Evolutionary conservation across 2,797 vertebrate species (phyloP), one percentile per base, ranked within the genome.

Genomic region (Periparus ater): DNA sequence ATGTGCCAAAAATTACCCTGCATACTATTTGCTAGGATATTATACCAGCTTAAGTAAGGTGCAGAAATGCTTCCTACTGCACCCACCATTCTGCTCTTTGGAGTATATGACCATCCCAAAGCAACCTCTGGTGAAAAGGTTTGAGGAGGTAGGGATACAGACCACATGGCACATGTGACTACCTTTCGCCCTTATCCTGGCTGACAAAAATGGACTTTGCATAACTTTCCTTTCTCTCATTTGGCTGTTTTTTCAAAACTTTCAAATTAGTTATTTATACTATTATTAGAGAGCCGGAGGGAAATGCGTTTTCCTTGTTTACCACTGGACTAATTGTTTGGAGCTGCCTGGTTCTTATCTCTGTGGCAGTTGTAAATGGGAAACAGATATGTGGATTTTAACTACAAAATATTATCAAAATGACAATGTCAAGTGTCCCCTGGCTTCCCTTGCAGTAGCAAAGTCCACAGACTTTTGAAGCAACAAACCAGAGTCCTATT

Each of bases 201-300:
- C 50, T 74, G 61, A 80, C 53, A 83, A 80, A 89, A 89, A 80
- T 23, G 36, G 58, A 50, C 47, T 63, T 83, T 55, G 34, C 16
- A 50, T 61, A 80, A 75, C 14, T 65, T 85, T 66, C 11, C 29
- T 70, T 42, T 40, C 71, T 73, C 50, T 81, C 30, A 51, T 68
- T 45, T 62, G 55, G 22, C 26, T 67, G 34, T 50, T 89, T 89
- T 53, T 40, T 27, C 11, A 38, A 81, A 88, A n/a, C 9, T 84
- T 92, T 87, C 71, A 54, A 51, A 45, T 84, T 62, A 62, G 14
- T 65, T 77, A 71, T 20, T 57, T 19, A 17, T 34, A 44, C 60
- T 90, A 75, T 42, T 94, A 89, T 80, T 85, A 80, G 29, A 89
- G 89, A 93, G 72, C 53, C 85, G 48, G 60, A 71, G 42, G 70